Evolutionary conservation across 2,888 invertebrate species (phyloP).

Genomic region (Apotomis betuletana): DNA sequence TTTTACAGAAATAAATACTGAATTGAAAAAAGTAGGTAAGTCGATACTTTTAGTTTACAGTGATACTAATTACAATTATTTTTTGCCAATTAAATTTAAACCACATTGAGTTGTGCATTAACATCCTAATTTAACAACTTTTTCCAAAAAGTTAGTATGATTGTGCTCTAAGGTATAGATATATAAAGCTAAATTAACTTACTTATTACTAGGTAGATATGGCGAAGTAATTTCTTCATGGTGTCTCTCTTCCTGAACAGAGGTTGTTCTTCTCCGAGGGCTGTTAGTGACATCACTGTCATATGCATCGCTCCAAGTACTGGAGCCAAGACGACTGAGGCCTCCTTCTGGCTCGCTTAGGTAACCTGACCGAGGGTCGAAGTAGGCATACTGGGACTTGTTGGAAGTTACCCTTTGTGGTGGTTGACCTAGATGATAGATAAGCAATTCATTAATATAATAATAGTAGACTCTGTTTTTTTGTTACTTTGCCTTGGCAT

Average conservation of each 20-base stretch:
- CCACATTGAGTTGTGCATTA: too few relatives aligned
- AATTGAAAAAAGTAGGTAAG: too few relatives aligned
- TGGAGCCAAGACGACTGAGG: constrained; percentile 62
- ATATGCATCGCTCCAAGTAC: constrained; percentile 76
- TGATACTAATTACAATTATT: too few relatives aligned
- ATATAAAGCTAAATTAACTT: constrained; percentile 46
- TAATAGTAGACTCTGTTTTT: not conserved
- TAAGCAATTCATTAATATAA: not conserved
- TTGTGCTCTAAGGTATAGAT: too few relatives aligned
- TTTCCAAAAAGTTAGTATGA: too few relatives aligned
- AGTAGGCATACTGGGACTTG: constrained; percentile 80
- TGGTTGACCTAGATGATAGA: constrained; percentile 59
- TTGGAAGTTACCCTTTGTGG: constrained; percentile 66
- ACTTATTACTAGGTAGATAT: constrained; percentile 75
- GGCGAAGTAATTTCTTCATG: constrained; percentile 63
- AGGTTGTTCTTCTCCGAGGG: constrained; percentile 71
- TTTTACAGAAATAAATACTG: too few relatives aligned
- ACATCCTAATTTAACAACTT: too few relatives aligned
- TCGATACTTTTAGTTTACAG: too few relatives aligned
- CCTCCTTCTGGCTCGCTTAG: constrained; percentile 80
- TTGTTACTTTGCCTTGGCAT: not conserved
- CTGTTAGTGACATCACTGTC: constrained; percentile 75
- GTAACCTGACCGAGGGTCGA: constrained; percentile 80
- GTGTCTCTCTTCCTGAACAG: constrained; percentile 75
- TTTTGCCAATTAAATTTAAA: too few relatives aligned